These are phyloP conservation scores for Saccostrea echinata DNA, from an alignment of 1,140 invertebrate genomes.

Conservation along the genomic window DNA sequence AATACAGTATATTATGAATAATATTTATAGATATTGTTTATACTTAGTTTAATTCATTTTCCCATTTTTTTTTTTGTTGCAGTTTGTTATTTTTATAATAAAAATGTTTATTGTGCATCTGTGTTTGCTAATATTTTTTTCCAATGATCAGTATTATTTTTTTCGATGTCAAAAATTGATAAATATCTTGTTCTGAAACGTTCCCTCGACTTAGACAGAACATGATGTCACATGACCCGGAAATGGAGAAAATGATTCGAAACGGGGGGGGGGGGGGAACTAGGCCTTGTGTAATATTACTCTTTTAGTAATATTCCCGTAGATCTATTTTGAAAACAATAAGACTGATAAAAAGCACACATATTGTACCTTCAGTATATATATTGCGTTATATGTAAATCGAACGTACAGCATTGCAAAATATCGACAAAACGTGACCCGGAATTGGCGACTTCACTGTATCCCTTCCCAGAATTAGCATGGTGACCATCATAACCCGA, in stretches of 20 bases:
- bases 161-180: too few relatives aligned
- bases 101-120: too few relatives aligned
- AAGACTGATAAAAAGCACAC: not conserved
- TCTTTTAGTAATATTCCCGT: not conserved
- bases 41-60: too few relatives aligned
- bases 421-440: not conserved
- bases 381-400: not conserved
- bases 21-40: too few relatives aligned
- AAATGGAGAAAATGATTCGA: conserved; percentile 11
- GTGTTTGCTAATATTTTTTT: too few relatives aligned
- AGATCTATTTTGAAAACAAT: not conserved
- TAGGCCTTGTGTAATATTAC: not conserved
- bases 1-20: too few relatives aligned
- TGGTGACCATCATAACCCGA: too few relatives aligned
- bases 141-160: too few relatives aligned
- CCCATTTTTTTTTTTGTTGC: too few relatives aligned
- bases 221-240: not conserved
- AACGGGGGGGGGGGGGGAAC: not conserved
- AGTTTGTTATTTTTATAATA: too few relatives aligned
- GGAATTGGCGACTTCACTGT: conserved; percentile 18
- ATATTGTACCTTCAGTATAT: not conserved
- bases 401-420: not conserved
- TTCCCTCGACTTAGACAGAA: not conserved
- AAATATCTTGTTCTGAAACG: not conserved
- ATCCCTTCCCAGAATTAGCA: too few relatives aligned